A percentile compares a stretch with the other conserved stretches of the same genome.
phyloP scores from a whole-genome alignment of 1,140 invertebrate species.

The Ostrea edulis region DNA sequence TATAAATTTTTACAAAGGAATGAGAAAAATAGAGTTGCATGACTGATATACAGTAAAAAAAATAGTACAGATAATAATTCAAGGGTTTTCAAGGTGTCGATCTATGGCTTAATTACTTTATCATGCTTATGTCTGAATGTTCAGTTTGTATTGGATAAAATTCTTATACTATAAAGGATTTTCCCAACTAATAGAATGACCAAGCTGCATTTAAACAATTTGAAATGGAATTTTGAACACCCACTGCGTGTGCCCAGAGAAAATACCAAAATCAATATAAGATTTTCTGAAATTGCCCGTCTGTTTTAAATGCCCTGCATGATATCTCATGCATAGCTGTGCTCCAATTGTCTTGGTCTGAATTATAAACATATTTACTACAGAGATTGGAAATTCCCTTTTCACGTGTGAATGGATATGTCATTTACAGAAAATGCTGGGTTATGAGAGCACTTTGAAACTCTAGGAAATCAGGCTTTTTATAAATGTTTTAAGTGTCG shows the following conservation, averaged over 20 bases:
- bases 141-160: too few relatives aligned
- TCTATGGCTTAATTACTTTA: too few relatives aligned
- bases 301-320: background rate
- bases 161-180: too few relatives aligned
- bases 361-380: background rate
- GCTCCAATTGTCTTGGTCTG: background rate
- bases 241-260: background rate
- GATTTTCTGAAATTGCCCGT: background rate
- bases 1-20: too few relatives aligned
- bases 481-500: background rate
- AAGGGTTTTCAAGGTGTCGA: too few relatives aligned
- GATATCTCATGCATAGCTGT: conserved; percentile 4
- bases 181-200: too few relatives aligned
- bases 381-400: background rate
- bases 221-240: background rate
- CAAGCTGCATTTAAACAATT: background rate
- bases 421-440: conserved; percentile 28
- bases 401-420: conserved; percentile 7
- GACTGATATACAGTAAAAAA: too few relatives aligned
- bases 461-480: conserved; percentile 12
- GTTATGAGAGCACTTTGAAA: background rate
- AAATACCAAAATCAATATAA: conserved; percentile 7
- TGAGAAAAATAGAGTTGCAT: too few relatives aligned
- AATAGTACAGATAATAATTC: too few relatives aligned
- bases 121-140: too few relatives aligned